Base-by-base conservation (phyloP, 1,140 invertebrate species). In the Lasioglossum baleicum region DNA sequence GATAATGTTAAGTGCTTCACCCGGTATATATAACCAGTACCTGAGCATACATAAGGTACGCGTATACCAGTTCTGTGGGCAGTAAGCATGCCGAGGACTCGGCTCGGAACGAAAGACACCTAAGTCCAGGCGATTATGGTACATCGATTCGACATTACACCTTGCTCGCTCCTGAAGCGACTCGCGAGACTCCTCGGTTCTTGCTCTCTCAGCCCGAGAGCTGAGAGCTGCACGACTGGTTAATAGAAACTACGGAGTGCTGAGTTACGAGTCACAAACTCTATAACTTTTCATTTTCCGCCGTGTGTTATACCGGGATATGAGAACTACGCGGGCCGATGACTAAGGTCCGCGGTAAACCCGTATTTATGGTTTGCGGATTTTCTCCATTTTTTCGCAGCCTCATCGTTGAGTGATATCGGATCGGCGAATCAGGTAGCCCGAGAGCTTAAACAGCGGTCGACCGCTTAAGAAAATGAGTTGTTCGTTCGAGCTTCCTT, bases 131-230 rank as follows among this genome's bases (percentile, higher is more conserved):
- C 72, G 78, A 80, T 80, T 80, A 80, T 80, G 78, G 72, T 75
- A 80, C 64, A 80, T 80, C 71, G 71, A 80, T 80, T 75, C 77
- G 64, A 80, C 78, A 60, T 74, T 80, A 80, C 78, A 80, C 72
- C 71, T 80, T 80, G 72, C 64, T 75, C 35, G 72, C 72, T 75
- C 53, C 71, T 75, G 72, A 75, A 79, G 71, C 71, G 63, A 44
- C 69, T 79, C 17, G 22, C 44, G 40, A 58, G 70, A 17, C 48
- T n/a, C 20, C n/a, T 79, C 35, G 44, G 15, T 22, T 78, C 69
- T 79, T 74, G 77, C 51, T 60, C 51, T 48, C 31, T 11, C 11
- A 20, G 26, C 31, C 3, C 40, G 20, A 35, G 35, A 35, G 35
- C 35, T 35, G 15, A n/a, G 35, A 48, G 60, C 17, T 44, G 22